Conservation (phyloP, 2,797 vertebrate genomes). For the Poeciliopsis presidionis region DNA sequence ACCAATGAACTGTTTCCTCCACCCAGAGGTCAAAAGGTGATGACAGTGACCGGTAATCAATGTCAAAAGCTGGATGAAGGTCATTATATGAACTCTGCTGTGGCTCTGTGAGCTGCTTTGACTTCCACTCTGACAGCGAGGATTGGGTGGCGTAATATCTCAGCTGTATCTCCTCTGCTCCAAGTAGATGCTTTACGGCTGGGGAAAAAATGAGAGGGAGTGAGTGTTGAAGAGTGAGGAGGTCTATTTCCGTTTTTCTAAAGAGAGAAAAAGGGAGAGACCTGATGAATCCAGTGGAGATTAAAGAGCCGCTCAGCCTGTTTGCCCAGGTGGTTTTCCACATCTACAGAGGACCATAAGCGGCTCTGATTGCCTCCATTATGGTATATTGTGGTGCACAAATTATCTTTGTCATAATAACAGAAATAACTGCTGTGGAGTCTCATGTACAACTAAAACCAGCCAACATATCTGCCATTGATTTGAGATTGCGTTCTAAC, state of each 20-base stretch:
- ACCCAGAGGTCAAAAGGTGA: conserved; percentile 26
- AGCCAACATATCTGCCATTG: not conserved
- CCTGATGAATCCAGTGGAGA: not conserved
- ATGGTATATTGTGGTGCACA: not conserved
- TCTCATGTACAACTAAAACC: not conserved
- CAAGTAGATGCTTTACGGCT: not conserved
- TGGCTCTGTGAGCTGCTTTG: not conserved
- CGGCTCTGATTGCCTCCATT: not conserved
- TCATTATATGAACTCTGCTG: not conserved
- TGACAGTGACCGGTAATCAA: not conserved
- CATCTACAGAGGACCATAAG: conserved; percentile 2
- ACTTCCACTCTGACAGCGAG: not conserved
- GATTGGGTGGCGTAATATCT: not conserved
- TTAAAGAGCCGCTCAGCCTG: not conserved
- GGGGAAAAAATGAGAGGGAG: not conserved
- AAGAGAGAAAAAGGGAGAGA: not conserved
- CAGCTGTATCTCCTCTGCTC: conserved; percentile 5
- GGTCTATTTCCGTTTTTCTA: not conserved
- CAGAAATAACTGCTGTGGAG: not conserved
- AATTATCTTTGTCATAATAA: not conserved
- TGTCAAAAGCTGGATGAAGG: not conserved
- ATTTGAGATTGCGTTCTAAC: not conserved
- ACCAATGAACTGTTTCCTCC: conserved; percentile 14
- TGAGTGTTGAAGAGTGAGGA: not conserved
- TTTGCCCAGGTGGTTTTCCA: not conserved